phyloP scores from a whole-genome alignment of 2,888 invertebrate genomes.

The Electrophaes corylata region DNA sequence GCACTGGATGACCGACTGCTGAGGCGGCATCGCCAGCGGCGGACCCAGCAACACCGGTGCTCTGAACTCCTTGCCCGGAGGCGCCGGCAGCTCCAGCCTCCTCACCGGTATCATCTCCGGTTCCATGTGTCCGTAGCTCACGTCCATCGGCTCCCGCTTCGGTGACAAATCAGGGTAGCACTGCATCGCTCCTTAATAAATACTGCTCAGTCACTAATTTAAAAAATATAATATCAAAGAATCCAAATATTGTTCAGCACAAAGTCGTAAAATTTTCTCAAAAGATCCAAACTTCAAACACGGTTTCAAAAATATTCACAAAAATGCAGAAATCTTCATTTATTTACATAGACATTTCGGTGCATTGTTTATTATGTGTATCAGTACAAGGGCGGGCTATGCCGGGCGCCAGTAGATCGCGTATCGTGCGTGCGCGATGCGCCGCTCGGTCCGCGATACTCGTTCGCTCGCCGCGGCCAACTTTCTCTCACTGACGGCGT shows the following conservation, averaged over 20 bases:
- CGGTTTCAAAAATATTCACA: constrained; percentile 48
- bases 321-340: constrained; percentile 57
- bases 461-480: constrained; percentile 82
- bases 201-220: constrained; percentile 48
- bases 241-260: constrained; percentile 34
- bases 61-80: constrained; percentile 78
- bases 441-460: constrained; percentile 77
- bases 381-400: constrained; percentile 56
- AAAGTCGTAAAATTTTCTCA: constrained; percentile 24
- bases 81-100: constrained; percentile 77
- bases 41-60: constrained; percentile 71
- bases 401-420: constrained; percentile 58
- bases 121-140: constrained; percentile 61
- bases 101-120: constrained; percentile 62
- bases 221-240: constrained; percentile 36
- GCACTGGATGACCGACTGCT: constrained; percentile 80
- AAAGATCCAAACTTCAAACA: constrained; percentile 33
- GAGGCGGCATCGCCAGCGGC: constrained; percentile 61
- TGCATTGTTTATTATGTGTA: constrained; percentile 60
- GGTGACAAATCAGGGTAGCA: constrained; percentile 76
- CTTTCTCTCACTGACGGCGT: constrained; percentile 82
- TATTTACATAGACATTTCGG: constrained; percentile 54
- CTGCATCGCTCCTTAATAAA: constrained; percentile 69
- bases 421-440: constrained; percentile 72
- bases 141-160: constrained; percentile 72